A percentile compares a stretch with the other conserved stretches of the same genome.
Conservation (phyloP, 1,140 invertebrate genomes). For the Pomacea maculata region DNA sequence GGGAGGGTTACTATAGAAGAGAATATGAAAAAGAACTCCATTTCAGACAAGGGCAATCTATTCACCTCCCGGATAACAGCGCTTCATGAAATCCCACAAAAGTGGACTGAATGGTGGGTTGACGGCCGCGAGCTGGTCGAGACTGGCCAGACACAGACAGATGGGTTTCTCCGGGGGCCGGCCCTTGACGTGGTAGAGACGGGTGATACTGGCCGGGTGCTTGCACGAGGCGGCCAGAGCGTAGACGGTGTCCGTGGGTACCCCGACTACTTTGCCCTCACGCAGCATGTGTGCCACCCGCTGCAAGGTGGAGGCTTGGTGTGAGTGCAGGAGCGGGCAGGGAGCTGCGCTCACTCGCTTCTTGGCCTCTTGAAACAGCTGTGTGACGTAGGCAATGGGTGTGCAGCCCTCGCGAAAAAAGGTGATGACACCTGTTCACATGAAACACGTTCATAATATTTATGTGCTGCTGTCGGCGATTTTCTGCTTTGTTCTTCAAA, state of each 20-base stretch:
- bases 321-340: constrained; percentile 34
- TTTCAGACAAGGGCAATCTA: no score
- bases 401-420: constrained; percentile 44
- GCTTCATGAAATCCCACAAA: constrained; percentile 44
- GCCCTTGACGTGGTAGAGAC: constrained; percentile 46
- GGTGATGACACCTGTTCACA: constrained; percentile 38
- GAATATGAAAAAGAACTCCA: no score
- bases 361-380: constrained; percentile 41
- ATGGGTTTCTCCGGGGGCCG: constrained; percentile 47
- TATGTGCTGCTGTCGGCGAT: no score
- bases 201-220: constrained; percentile 35
- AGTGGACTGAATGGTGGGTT: constrained; percentile 38
- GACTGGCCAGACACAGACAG: constrained; percentile 43
- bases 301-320: constrained; percentile 29
- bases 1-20: no score
- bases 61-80: constrained; percentile 40
- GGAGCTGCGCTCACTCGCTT: constrained; percentile 18
- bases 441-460: background rate
- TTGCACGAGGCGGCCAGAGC: constrained; percentile 47
- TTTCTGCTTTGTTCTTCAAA: no score
- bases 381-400: constrained; percentile 39
- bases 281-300: constrained; percentile 30
- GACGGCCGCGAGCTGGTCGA: constrained; percentile 39
- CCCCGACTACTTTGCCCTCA: constrained; percentile 27
- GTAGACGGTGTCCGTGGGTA: constrained; percentile 49